Base-by-base conservation (phyloP, 2,888 invertebrate species). In the Stramonita haemastoma region DNA sequence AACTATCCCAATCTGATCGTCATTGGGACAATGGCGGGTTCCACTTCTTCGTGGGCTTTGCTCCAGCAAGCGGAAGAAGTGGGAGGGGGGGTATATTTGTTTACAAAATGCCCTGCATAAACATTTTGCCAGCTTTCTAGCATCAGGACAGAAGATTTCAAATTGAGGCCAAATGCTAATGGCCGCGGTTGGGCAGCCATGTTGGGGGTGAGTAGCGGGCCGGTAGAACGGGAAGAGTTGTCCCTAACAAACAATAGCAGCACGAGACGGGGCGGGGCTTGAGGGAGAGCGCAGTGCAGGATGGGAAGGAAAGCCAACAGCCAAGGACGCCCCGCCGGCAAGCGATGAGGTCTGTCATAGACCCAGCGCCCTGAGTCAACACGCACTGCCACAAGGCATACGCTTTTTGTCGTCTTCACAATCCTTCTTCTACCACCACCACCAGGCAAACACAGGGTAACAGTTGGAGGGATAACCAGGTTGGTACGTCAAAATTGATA, bases 251-350 rank as follows among this genome's bases (percentile, higher is more conserved):
- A 83, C 36, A 36, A 83, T 83, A 26, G 81, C 81, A 83, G 81
- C 81, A 83, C 81, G 81, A 83, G 81, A 46, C 81, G 36, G 81
- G 81, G 81, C 81, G 81, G 19, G 81, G 81, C 81, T 26, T 83
- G 36, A 11, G 36, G 6, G 81, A 11, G 36, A 46, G 36, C 36
- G 81, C 46, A 36, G 15, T 36, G 81, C 81, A 29, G 13, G 81
- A 46, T n/a, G 81, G 81, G 81, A 83, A 83, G 46, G 46, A 22
- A 36, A 46, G 22, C 46, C 81, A 29, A 29, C 46, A 36, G 36
- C 36, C 81, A 83, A 83, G 81, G 81, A 83, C 81, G 46, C 81
- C 81, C 81, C 81, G 26, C 79, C n/a, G 79, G 34, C 79, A 32
- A 79, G n/a, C 79, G 15, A 79, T 36, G 79, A 79, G 22, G 29